Base-by-base conservation (phyloP, 2,888 invertebrate genomes). In the Papilio elwesi region DNA sequence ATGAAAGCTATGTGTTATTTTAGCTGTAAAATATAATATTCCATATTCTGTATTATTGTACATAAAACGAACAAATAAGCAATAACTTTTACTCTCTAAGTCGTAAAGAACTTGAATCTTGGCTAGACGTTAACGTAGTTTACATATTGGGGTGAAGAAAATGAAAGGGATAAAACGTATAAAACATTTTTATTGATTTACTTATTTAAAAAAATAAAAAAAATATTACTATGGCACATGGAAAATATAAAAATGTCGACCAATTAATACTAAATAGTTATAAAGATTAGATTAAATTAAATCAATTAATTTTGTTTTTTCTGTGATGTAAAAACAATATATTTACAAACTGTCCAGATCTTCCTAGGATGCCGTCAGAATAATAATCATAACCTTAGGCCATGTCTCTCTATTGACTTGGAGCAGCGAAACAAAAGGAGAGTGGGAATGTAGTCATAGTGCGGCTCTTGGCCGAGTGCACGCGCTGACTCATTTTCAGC, bases 211-310 rank as follows among this genome's bases (percentile, higher is more conserved):
- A 47, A 64, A 48, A 64, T 43, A 26, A 63, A 70, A 70, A 52
- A 64, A 64, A 26, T 48, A 5, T 53, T 70, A 48, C 16, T 70
- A 70, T 70, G 70, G 70, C 70, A 70, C 70, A 70, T 70, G 10
- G 3, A 49, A 68, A 53, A 0, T 11, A 6, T 7, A 59, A 59
- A 59, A 59, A 59, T 38, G 38, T 57, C 57, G 38, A 38, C 38
- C 38, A 13, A 57, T 12, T 13, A 38, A 16, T 16, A 26, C 16
- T 26, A 55, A 12, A 55, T 26, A 6, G 9, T 6, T 12, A 36
- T 9, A 8, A 9, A 11, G 11, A 11, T 26, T 12, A 36, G 13
- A 13, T 57, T 9, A 36, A 57, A 36, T 36, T 13, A 57, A 11
- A 26, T 36, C 7, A 43, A 43, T 57, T 16, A 55, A 26, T 49